Evolutionary conservation across 2,888 invertebrate species (phyloP), one percentile per base, ranked within the genome.

Genomic region (Gymnosoma rotundatum): DNA sequence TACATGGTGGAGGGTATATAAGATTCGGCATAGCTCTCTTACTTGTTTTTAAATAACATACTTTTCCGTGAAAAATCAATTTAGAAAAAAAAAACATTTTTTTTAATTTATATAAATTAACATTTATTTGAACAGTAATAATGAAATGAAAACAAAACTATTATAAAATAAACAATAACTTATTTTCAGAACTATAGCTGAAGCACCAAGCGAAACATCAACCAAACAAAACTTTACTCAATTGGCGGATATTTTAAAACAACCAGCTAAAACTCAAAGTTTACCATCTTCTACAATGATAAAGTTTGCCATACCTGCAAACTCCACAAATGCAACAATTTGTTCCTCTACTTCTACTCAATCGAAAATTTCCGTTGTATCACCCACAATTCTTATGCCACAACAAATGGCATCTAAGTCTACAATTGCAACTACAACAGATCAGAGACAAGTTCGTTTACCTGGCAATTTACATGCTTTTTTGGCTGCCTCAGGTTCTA

Each of bases 291-390:
- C 78, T 8, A 42, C 74, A 54, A 21, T 83, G 10, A 69, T 78
- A 25, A 63, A 85, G 56, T 42, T 81, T 67, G 18, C 75, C 48
- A 36, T 56, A 76, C 25, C 87, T 56, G 56, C 60, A 9, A 79
- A 56, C 45, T 73, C 64, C 12, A 25, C 86, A 8, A 60, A 87
- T 18, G 66, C 78, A 42, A 67, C 78, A 0, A 58, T 76, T 48
- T 16, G 32, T 12, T 50, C 80, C 9, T 70, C 72, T 1, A 54
- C 72, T 12, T 7, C 70, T 3, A 76, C 82, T 12, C 86, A 87
- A 5, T 89, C 91, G 4, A 92, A 92, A 87, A 92, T 92, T 10
- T 92, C 92, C 0, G 54, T 92, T 56, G 92, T 92, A n/a, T 92
- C 92, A 36, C 92, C 92, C 0, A 92, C 92, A 83, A 91, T 92